Evolutionary conservation across 2,888 invertebrate genomes (phyloP).

Genomic region (Mesorhabditis sp.): DNA sequence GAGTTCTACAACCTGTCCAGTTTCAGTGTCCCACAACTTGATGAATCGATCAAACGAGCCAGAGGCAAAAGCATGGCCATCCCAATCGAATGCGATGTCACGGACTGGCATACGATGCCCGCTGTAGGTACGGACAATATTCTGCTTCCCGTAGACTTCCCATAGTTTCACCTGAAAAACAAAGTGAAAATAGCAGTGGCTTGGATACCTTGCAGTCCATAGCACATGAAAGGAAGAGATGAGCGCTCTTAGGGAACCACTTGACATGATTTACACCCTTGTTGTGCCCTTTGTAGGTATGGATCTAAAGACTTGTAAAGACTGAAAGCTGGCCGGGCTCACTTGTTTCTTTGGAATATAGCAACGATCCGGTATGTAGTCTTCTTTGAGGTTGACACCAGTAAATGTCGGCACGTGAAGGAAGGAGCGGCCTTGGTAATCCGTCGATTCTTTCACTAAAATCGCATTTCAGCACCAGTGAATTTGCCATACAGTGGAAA

Average conservation of each 20-base stretch:
- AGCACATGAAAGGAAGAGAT: constrained; percentile 86
- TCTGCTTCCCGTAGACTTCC: constrained; percentile 92
- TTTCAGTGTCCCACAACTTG: constrained; percentile 98
- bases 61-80: constrained; percentile 85
- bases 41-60: constrained; percentile 92
- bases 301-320: constrained; percentile 58
- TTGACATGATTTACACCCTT: constrained; percentile 90
- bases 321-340: background rate
- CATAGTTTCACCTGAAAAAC: constrained; percentile 70
- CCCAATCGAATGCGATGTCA: constrained; percentile 83
- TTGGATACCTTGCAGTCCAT: constrained; percentile 83
- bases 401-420: constrained; percentile 86
- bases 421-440: constrained; percentile 95
- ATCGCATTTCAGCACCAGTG: constrained; percentile 9
- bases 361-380: constrained; percentile 86
- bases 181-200: background rate
- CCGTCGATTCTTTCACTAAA: constrained; percentile 82
- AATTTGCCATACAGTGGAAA: constrained; percentile 38
- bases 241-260: constrained; percentile 90
- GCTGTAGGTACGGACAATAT: constrained; percentile 87
- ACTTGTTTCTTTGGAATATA: constrained; percentile 77
- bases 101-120: constrained; percentile 95
- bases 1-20: constrained; percentile 65
- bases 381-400: constrained; percentile 80
- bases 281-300: constrained; percentile 75